phyloP scores from a whole-genome alignment of 2,797 vertebrate genomes.

The Labroides dimidiatus region DNA sequence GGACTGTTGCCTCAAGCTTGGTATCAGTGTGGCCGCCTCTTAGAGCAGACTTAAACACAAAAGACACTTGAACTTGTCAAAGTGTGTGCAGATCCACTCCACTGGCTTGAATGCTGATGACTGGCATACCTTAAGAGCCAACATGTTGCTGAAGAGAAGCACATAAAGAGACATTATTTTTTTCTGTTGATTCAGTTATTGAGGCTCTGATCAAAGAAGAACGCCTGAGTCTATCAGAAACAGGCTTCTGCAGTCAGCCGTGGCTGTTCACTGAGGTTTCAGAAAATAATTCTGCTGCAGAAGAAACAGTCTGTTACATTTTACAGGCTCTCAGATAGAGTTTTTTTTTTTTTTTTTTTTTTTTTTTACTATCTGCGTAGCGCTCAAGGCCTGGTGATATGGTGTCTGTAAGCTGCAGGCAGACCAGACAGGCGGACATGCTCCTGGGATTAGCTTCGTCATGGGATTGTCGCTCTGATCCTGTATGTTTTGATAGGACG shows the following conservation, averaged over 20 bases:
- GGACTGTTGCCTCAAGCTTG: too few species aligned
- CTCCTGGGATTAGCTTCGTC: slow-evolving; percentile 60
- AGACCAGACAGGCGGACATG: slow-evolving; percentile 43
- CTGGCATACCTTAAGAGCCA: neutral
- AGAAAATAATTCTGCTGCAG: slow-evolving; percentile 3
- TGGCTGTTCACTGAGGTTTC: too few species aligned
- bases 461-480: slow-evolving; percentile 52
- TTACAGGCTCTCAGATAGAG: slow-evolving; percentile 5
- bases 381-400: slow-evolving; percentile 14
- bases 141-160: neutral
- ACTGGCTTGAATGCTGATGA: neutral
- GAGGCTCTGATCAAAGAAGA: neutral
- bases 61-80: neutral
- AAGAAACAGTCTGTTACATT: slow-evolving; percentile 9
- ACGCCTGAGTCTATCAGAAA: too few species aligned
- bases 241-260: neutral
- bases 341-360: slow-evolving; percentile 19
- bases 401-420: slow-evolving; percentile 26
- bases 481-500: slow-evolving; percentile 32
- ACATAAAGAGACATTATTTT: neutral
- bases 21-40: too few species aligned
- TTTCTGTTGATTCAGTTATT: neutral
- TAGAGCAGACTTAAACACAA: neutral
- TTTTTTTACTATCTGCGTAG: slow-evolving; percentile 13
- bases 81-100: neutral